Evolutionary conservation across 2,797 vertebrate genomes (phyloP).

Genomic region (Enteromius radiatus): DNA sequence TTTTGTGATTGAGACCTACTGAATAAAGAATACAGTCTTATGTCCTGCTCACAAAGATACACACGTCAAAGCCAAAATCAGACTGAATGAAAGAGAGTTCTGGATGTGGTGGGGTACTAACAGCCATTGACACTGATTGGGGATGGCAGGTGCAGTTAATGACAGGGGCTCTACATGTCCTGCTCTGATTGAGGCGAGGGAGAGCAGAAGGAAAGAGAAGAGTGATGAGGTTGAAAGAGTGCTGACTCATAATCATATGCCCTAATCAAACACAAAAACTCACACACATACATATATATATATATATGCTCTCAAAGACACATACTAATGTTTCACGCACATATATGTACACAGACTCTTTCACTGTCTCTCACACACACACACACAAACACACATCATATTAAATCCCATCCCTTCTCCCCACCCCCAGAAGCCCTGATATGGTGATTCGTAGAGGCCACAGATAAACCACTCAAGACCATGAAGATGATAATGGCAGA

Average conservation of each 20-base stretch:
- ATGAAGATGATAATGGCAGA: constrained; percentile 80
- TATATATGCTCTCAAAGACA: constrained; percentile 33
- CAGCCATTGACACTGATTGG: constrained; percentile 72
- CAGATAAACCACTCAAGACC: constrained; percentile 82
- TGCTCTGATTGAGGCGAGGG: constrained; percentile 35
- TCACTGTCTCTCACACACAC: not conserved
- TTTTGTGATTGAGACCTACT: constrained; percentile 56
- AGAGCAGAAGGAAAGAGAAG: constrained; percentile 34
- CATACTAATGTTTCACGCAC: constrained; percentile 27
- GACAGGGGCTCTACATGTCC: constrained; percentile 59
- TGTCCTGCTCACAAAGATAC: constrained; percentile 21
- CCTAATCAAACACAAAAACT: constrained; percentile 45
- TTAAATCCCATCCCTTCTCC: constrained; percentile 49
- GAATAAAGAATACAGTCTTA: constrained; percentile 3
- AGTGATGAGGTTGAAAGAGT: constrained; percentile 43
- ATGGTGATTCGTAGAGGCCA: constrained; percentile 71
- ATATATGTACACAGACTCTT: constrained; percentile 43
- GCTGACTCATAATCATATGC: constrained; percentile 66
- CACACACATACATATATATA: not conserved
- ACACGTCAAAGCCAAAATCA: constrained; percentile 37
- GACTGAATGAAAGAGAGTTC: constrained; percentile 31
- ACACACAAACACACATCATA: not conserved
- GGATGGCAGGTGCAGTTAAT: constrained; percentile 76
- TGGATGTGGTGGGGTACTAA: constrained; percentile 54
- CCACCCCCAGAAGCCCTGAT: constrained; percentile 69